A percentile compares a stretch with the other conserved stretches of the same genome.
Conservation (phyloP, 2,797 vertebrate genomes). For the Pogonophryne albipinna region DNA sequence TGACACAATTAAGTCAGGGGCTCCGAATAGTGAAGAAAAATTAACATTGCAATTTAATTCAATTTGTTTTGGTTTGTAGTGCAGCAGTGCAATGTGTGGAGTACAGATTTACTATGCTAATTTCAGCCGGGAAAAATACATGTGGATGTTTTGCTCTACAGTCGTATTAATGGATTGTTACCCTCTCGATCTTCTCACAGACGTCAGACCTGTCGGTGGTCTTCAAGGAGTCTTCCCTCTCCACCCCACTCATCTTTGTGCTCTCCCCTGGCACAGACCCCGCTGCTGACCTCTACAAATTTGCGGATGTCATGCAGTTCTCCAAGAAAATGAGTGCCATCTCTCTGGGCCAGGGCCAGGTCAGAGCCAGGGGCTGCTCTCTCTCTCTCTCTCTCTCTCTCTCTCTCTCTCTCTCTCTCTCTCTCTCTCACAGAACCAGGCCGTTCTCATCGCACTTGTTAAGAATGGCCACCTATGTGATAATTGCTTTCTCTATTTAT, state of each 20-base stretch:
- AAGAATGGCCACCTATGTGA: conserved; percentile 56
- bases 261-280: conserved; percentile 93
- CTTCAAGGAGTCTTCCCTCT: conserved; percentile 89
- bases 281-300: conserved; percentile 92
- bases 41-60: not conserved
- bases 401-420: not conserved
- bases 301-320: conserved; percentile 94
- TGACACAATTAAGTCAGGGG: conserved; percentile 6
- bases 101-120: not conserved
- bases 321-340: conserved; percentile 92
- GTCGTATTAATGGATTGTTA: not conserved
- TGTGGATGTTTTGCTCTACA: not conserved
- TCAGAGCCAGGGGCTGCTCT: conserved; percentile 67
- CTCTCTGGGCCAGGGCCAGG: conserved; percentile 94
- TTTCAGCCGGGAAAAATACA: not conserved
- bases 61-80: not conserved
- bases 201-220: conserved; percentile 88
- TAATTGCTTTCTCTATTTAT: conserved; percentile 67
- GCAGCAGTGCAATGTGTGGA: conserved; percentile 15
- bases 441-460: conserved; percentile 48
- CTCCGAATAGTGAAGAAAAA: not conserved
- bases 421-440: conserved; percentile 31
- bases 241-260: conserved; percentile 90
- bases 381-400: conserved; percentile 7
- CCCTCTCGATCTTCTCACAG: conserved; percentile 72